Conservation (phyloP, 2,888 invertebrate genomes). For the Ligdia adustata region DNA sequence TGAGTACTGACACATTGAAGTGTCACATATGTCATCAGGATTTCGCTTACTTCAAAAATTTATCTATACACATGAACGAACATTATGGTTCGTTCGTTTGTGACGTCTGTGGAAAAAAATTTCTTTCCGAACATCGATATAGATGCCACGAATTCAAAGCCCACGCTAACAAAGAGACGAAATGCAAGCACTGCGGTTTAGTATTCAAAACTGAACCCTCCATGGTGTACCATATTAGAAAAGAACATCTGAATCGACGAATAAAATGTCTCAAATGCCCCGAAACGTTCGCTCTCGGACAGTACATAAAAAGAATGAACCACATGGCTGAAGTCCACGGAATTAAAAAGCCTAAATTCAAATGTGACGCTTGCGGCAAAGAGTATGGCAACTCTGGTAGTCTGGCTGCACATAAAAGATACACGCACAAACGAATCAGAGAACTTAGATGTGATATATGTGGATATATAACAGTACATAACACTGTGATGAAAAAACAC, state of each 20-base stretch:
- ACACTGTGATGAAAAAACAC: conserved; percentile 16
- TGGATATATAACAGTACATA: conserved; percentile 23
- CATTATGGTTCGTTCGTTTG: conserved; percentile 55
- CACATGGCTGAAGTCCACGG: conserved; percentile 64
- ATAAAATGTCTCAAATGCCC: conserved; percentile 64
- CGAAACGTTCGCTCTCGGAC: conserved; percentile 51
- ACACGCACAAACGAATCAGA: conserved; percentile 57
- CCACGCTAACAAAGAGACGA: conserved; percentile 26
- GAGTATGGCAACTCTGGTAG: conserved; percentile 38
- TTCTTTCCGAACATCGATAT: conserved; percentile 38
- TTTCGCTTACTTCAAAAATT: conserved; percentile 42
- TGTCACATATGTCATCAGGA: conserved; percentile 38
- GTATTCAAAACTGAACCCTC: conserved; percentile 33
- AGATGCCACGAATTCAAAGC: conserved; percentile 40
- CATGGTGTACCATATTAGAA: conserved; percentile 34
- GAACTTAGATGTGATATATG: conserved; percentile 48
- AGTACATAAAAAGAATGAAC: conserved; percentile 63
- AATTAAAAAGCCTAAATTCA: conserved; percentile 55
- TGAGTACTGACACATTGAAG: conserved; percentile 35
- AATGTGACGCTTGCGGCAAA: conserved; percentile 64
- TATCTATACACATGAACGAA: conserved; percentile 56
- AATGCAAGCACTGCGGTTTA: conserved; percentile 36
- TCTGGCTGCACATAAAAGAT: conserved; percentile 41
- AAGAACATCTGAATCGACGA: conserved; percentile 46
- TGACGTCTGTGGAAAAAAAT: conserved; percentile 55